Evolutionary conservation across 2,113 vertebrate genomes (phyloP).

Genomic region (Polypterus senegalus): DNA sequence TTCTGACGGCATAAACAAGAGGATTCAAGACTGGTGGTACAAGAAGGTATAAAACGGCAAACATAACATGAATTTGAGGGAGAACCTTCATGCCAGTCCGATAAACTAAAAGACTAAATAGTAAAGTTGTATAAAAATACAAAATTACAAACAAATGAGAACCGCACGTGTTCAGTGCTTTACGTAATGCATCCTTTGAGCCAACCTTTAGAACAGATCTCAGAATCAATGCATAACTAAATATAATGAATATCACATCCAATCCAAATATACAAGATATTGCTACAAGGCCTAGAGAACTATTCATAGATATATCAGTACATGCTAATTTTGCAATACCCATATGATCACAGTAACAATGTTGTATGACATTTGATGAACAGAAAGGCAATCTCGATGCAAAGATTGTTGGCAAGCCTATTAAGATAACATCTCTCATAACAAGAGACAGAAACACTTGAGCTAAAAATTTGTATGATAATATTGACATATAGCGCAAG

Average conservation of each 20-base stretch:
- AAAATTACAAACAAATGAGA: slow-evolving; percentile 6
- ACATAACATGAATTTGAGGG: background rate
- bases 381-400: slow-evolving; percentile 3
- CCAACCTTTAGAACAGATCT: slow-evolving; percentile 20
- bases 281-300: slow-evolving; percentile 25
- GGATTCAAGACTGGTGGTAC: slow-evolving; percentile 1
- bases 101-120: slow-evolving; percentile 8
- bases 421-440: background rate
- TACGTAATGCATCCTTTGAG: slow-evolving; percentile 7
- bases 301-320: slow-evolving; percentile 23
- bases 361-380: slow-evolving; percentile 20
- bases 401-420: background rate
- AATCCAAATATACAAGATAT: slow-evolving; percentile 25
- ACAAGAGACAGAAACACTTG: slow-evolving; percentile 30
- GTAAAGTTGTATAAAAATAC: slow-evolving; percentile 14
- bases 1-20: background rate
- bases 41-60: slow-evolving; percentile 1
- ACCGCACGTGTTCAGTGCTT: slow-evolving; percentile 1
- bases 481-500: slow-evolving; percentile 28
- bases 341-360: slow-evolving; percentile 32
- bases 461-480: slow-evolving; percentile 26
- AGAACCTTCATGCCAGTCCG: slow-evolving; percentile 28
- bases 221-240: slow-evolving; percentile 26
- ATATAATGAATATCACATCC: slow-evolving; percentile 24
- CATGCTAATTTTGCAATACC: slow-evolving; percentile 25